Percentiles rank a stretch among this genome's conserved stretches.
These are phyloP conservation scores for Dyspetes luteomarginatus DNA, from an alignment of 2,888 invertebrate species.

Conservation along the genomic window DNA sequence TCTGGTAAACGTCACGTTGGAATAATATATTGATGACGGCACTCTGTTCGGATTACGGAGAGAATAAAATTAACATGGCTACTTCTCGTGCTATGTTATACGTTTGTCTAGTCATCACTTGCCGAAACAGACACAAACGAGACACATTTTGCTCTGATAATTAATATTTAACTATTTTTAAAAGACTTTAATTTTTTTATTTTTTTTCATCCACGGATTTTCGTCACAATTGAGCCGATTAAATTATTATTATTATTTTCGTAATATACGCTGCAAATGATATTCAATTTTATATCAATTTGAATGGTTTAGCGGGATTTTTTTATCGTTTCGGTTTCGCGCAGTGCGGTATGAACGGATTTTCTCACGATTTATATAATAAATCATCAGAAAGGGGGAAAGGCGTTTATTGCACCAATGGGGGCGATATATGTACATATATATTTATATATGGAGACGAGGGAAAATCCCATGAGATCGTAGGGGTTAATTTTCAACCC, in stretches of 20 bases:
- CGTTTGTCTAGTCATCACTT: too few relatives aligned
- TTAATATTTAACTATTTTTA: too few relatives aligned
- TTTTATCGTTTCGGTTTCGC: background rate
- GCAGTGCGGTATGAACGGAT: background rate
- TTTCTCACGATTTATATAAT: slow-evolving; percentile 36
- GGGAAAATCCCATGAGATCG: slow-evolving; percentile 54
- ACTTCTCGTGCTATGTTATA: too few relatives aligned
- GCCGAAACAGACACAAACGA: too few relatives aligned
- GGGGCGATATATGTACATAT: background rate
- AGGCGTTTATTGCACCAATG: slow-evolving; percentile 37
- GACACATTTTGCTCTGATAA: too few relatives aligned
- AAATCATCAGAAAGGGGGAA: slow-evolving; percentile 39
- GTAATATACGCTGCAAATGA: background rate
- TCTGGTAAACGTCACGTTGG: slow-evolving; percentile 18
- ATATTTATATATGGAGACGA: too few relatives aligned
- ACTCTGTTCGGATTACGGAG: slow-evolving; percentile 46
- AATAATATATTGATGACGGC: slow-evolving; percentile 68
- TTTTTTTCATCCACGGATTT: too few relatives aligned
- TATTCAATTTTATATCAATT: slow-evolving; percentile 31
- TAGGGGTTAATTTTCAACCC: slow-evolving; percentile 66
- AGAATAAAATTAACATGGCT: slow-evolving; percentile 47
- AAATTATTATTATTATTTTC: slow-evolving; percentile 1
- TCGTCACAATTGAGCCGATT: background rate
- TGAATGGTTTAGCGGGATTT: background rate
- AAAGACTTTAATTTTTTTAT: too few relatives aligned